These are phyloP conservation scores for Hymenochirus boettgeri DNA, from an alignment of 2,113 vertebrate species.

Conservation along the genomic window DNA sequence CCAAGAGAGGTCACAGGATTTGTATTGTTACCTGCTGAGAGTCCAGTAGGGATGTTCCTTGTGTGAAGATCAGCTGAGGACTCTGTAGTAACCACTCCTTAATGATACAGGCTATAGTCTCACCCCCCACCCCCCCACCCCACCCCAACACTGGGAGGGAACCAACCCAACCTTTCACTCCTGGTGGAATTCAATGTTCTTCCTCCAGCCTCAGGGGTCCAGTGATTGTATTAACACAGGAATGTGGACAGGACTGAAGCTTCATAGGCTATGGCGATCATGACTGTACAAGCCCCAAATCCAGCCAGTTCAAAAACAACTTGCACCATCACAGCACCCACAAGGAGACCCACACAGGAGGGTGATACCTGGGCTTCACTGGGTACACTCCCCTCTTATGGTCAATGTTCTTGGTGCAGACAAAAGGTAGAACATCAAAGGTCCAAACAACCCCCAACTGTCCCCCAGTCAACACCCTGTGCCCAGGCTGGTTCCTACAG, in stretches of 20 bases:
- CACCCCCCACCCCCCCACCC: slow-evolving; percentile 22
- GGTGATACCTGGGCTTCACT: neutral
- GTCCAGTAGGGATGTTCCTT: slow-evolving; percentile 22
- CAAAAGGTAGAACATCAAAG: too few relatives aligned
- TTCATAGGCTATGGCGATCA: neutral
- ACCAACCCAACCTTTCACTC: slow-evolving; percentile 7
- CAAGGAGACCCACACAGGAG: too few relatives aligned
- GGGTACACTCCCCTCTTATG: neutral
- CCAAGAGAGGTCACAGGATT: neutral
- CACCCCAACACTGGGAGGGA: slow-evolving; percentile 12
- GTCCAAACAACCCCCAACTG: too few relatives aligned
- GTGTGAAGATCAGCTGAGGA: slow-evolving; percentile 21
- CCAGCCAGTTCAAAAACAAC: slow-evolving; percentile 2
- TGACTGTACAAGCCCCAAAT: slow-evolving; percentile 5
- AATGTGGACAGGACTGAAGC: neutral
- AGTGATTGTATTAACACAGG: neutral
- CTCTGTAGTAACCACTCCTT: slow-evolving; percentile 40
- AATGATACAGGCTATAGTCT: slow-evolving; percentile 14
- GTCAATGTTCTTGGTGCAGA: neutral
- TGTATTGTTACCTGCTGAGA: slow-evolving; percentile 25
- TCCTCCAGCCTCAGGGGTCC: slow-evolving; percentile 1
- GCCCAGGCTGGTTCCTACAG: neutral
- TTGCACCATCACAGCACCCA: neutral
- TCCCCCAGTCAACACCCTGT: too few relatives aligned
- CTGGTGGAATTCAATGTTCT: slow-evolving; percentile 16